phyloP scores from a whole-genome alignment of 2,797 vertebrate species.

The Helicolenus hilgendorfi region DNA sequence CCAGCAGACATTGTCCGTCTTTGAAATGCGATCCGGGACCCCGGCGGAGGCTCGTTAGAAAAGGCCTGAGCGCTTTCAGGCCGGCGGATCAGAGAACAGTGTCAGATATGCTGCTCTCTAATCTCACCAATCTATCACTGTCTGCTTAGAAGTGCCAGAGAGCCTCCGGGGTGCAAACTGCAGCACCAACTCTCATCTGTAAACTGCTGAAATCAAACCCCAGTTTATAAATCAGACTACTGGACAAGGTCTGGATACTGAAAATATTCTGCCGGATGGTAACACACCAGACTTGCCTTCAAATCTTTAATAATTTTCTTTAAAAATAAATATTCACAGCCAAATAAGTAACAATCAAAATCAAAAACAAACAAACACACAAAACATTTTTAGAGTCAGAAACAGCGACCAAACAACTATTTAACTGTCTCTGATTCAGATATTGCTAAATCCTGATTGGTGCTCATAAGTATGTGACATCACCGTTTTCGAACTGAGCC shows the following conservation, averaged over 20 bases:
- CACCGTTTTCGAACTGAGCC: background rate
- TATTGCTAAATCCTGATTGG: background rate
- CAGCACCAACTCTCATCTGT: background rate
- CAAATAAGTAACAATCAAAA: background rate
- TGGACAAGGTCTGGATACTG: background rate
- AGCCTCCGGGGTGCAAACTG: conserved; percentile 11
- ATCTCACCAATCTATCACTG: conserved; percentile 65
- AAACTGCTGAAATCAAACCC: background rate
- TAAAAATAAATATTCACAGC: background rate
- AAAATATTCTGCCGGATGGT: background rate
- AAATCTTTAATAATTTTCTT: background rate
- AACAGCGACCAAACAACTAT: background rate
- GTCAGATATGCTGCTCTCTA: conserved; percentile 53
- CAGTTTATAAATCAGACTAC: background rate
- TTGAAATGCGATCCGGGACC: conserved; percentile 91
- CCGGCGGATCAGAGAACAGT: conserved; percentile 14
- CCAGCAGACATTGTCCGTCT: conserved; percentile 86
- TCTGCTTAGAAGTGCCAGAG: conserved; percentile 51
- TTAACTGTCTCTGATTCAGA: background rate
- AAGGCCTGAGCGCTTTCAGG: conserved; percentile 26
- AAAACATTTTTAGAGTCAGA: background rate
- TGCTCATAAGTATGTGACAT: background rate
- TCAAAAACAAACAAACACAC: background rate
- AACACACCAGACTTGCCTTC: background rate
- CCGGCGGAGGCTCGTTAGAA: conserved; percentile 51